Evolutionary conservation across 2,113 vertebrate species (phyloP), one percentile per base, ranked within the genome.

Genomic region (Eulemur macaco): DNA sequence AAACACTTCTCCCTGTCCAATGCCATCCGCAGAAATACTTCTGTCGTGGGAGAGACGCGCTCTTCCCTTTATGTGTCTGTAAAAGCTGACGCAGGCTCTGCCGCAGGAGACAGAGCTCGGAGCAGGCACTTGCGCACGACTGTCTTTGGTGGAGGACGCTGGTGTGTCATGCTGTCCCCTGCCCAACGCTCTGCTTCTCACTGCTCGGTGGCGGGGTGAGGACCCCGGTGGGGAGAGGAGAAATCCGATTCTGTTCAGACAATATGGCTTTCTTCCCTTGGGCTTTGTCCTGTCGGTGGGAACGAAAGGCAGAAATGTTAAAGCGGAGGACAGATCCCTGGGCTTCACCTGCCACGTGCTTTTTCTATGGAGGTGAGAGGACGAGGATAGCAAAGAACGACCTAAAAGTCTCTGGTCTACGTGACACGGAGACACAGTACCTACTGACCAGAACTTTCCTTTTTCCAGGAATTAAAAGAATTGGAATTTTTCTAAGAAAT

Each of bases 141-240:
- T 81, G 94, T 98, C 97, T 96, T 42, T 94, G 95, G 89, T 83
- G 77, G 71, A 73, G 89, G 94, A 68, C 45, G 91, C 95, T 81
- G 80, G 89, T 31, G 4, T 13, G 89, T 98, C 97, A 99, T 27
- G 88, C 96, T 3, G 85, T 91, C 54, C 95, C 98, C 52, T 88
- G 85, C 64, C 90, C 97, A 39, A 71, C 87, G 81, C 96, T 97
- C 64, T 98, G 97, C 96, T 99, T 99, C 98, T 99, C 99, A 71
- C 98, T 99, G 98, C 99, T 99, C 37, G 99, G 99, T 1, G 99
- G 99, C 0, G 99, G 99, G 23, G 99, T 99, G 94, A 99, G 99
- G 77, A 99, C 98, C 25, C 99, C 99, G 0, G 98, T 98, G 1
- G 99, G 99, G 27, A 99, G 97, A 27, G 99, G 98, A 85, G 99